Conservation (phyloP, 2,113 vertebrate species). For the Puffinus mauretanicus region DNA sequence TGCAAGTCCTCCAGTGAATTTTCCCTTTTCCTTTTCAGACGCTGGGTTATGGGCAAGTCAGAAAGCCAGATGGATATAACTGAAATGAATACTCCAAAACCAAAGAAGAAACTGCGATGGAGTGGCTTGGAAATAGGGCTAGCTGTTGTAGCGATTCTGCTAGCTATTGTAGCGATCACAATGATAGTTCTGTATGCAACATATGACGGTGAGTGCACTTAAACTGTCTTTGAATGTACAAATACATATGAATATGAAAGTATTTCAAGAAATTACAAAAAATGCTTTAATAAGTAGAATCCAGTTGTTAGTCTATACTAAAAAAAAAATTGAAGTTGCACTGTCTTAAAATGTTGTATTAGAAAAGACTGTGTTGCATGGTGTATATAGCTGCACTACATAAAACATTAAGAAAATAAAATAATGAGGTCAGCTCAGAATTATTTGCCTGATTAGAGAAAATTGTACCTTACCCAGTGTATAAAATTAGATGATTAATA, state of each 20-base stretch:
- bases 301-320: not conserved
- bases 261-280: not conserved
- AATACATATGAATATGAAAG: not conserved
- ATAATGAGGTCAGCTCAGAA: not conserved
- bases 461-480: not conserved
- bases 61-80: slow-evolving; percentile 92
- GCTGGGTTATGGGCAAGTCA: slow-evolving; percentile 84
- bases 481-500: not conserved
- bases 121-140: slow-evolving; percentile 88
- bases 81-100: slow-evolving; percentile 86
- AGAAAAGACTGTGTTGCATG: not conserved
- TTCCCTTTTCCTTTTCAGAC: slow-evolving; percentile 68
- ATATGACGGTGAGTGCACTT: slow-evolving; percentile 71
- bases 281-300: not conserved
- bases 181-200: slow-evolving; percentile 88
- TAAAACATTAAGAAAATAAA: not conserved
- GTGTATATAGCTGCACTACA: not conserved
- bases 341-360: not conserved
- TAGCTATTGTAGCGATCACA: slow-evolving; percentile 83
- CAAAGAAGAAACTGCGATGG: slow-evolving; percentile 84
- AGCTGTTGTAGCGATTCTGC: slow-evolving; percentile 80
- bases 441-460: not conserved
- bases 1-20: not conserved
- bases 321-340: not conserved
- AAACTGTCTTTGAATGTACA: not conserved